phyloP scores from a whole-genome alignment of 2,113 vertebrate genomes.

The Seriola quinqueradiata region DNA sequence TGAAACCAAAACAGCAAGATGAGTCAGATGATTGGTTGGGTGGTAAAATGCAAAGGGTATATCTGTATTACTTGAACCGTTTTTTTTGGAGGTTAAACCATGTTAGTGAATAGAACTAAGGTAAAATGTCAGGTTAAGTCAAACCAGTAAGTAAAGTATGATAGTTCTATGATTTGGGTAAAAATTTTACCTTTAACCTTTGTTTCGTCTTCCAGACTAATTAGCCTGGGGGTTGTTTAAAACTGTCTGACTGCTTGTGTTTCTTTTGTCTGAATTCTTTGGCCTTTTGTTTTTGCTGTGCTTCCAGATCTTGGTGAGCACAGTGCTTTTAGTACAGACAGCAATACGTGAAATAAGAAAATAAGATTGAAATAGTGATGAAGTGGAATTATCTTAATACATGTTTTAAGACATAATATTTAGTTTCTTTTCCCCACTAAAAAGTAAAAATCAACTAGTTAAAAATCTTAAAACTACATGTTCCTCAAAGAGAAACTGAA shows the following conservation, averaged over 20 bases:
- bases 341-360: too few relatives aligned
- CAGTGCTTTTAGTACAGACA: not conserved
- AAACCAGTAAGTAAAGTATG: not conserved
- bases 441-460: too few relatives aligned
- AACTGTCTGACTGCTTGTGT: not conserved
- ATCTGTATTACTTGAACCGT: not conserved
- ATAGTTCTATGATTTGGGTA: not conserved
- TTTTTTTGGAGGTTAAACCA: not conserved
- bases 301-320: not conserved
- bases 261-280: too few relatives aligned
- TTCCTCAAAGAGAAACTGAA: too few relatives aligned
- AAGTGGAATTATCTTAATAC: too few relatives aligned
- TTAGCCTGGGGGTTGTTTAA: not conserved
- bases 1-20: too few relatives aligned
- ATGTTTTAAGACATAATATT: too few relatives aligned
- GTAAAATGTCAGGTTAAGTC: not conserved
- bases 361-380: not conserved
- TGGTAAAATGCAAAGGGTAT: not conserved
- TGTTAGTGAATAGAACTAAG: not conserved
- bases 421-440: too few relatives aligned
- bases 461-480: too few relatives aligned
- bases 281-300: not conserved
- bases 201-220: not conserved
- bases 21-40: not conserved
- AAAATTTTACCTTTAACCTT: not conserved